Evolutionary conservation across 1,140 invertebrate genomes (phyloP).

Genomic region (Lineus longissimus): DNA sequence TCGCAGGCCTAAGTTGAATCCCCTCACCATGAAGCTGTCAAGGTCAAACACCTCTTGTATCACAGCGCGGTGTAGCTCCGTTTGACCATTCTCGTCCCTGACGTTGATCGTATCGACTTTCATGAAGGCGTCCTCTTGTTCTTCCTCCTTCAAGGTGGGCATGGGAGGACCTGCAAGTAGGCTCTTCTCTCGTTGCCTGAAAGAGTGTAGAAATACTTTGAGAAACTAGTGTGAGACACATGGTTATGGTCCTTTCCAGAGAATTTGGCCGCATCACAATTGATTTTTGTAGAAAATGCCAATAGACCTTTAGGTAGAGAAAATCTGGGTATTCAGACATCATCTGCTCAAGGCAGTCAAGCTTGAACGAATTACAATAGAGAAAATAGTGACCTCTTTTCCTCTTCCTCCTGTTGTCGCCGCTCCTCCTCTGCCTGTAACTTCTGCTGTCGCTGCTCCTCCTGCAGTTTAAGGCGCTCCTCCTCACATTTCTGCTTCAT

Average conservation of each 20-base stretch:
- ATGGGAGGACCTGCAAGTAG: no score
- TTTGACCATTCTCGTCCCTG: not conserved
- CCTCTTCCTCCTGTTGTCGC: slow-evolving; percentile 4
- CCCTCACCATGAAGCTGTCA: not conserved
- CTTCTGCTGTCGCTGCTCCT: not conserved
- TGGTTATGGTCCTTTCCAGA: not conserved
- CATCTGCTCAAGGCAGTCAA: no score
- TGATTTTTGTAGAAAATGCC: no score
- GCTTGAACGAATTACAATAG: no score
- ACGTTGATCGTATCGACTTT: not conserved
- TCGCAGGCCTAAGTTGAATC: not conserved
- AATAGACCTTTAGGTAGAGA: no score
- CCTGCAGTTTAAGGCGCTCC: not conserved
- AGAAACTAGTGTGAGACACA: not conserved
- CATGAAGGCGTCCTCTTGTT: not conserved
- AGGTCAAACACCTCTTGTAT: not conserved
- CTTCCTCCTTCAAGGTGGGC: not conserved
- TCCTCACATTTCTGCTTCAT: not conserved
- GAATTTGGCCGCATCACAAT: not conserved
- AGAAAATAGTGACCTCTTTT: no score
- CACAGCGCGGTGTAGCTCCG: not conserved
- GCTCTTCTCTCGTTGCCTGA: no score
- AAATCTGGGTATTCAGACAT: no score
- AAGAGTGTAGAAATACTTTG: not conserved
- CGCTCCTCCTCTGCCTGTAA: not conserved